Conservation (phyloP, 2,888 invertebrate genomes). For the Ganaspis brasiliensis region DNA sequence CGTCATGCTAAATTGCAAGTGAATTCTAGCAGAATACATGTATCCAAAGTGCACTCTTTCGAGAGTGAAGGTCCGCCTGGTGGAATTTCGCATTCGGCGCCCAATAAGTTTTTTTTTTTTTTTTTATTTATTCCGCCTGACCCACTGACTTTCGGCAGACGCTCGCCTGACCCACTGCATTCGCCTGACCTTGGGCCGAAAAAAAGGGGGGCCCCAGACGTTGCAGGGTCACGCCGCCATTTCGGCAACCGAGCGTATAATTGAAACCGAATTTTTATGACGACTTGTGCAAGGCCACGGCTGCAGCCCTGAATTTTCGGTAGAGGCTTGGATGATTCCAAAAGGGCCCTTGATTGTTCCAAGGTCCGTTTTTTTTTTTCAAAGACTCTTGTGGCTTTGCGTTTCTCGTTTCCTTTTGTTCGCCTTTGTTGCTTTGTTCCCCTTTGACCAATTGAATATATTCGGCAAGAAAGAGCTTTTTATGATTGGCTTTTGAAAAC, state of each 20-base stretch:
- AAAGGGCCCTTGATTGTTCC: slow-evolving; percentile 29
- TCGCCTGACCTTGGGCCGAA: slow-evolving; percentile 61
- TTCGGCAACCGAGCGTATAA: slow-evolving; percentile 57
- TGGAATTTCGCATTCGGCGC: slow-evolving; percentile 26
- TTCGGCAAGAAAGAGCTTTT: slow-evolving; percentile 2
- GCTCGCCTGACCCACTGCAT: slow-evolving; percentile 62
- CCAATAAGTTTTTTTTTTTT: slow-evolving; percentile 25
- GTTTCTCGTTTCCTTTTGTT: slow-evolving; percentile 15
- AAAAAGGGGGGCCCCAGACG: slow-evolving; percentile 56
- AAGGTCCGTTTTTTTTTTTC: slow-evolving; percentile 26
- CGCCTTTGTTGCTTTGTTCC: slow-evolving; percentile 37
- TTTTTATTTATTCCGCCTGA: slow-evolving; percentile 49
- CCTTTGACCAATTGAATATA: slow-evolving; percentile 38
- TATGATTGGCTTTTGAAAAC: slow-evolving; percentile 4
- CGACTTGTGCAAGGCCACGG: slow-evolving; percentile 60
- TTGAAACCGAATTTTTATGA: slow-evolving; percentile 57
- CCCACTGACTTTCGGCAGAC: slow-evolving; percentile 59
- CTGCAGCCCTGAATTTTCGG: slow-evolving; percentile 48
- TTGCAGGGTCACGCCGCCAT: slow-evolving; percentile 62
- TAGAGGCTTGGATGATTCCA: slow-evolving; percentile 5
- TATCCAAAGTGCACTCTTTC: slow-evolving; percentile 53
- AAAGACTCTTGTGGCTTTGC: slow-evolving; percentile 25
- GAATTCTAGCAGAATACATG: slow-evolving; percentile 58
- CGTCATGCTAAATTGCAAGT: slow-evolving; percentile 70
- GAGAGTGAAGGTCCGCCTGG: slow-evolving; percentile 22